Evolutionary conservation across 2,888 invertebrate genomes (phyloP), one percentile per base, ranked within the genome.

Genomic region (Idaea biselata): DNA sequence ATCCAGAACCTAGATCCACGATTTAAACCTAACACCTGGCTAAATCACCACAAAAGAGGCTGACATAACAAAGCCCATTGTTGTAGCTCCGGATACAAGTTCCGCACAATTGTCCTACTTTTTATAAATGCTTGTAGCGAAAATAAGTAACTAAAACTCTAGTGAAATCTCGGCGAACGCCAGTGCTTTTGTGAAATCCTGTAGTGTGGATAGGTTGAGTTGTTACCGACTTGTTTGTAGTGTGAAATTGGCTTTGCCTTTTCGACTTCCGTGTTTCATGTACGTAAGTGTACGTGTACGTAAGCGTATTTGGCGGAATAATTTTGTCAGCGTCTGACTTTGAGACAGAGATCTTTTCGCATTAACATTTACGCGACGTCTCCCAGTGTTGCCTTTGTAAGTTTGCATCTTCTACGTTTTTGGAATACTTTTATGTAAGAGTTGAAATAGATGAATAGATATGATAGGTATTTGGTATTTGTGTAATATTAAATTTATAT

Each of bases 11-110:
- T 11, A 44, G 44, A 44, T 44, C 11, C 44, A 6, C 55, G 16
- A 55, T 55, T 55, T 16, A 56, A 18, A 56, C 17, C 44, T 56
- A 18, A 60, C 69, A 69, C 68, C 71, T 70, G 71, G 64, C 58
- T 18, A 4, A 31, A 69, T 68, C 63, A 68, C 67, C 65, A 66
- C 65, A 71, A 66, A 68, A 66, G 64, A 61, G 58, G 56, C 60
- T 76, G 74, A 76, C 71, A 69, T 75, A 86, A 86, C 85, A 87
- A 86, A 81, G 70, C 62, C 70, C 61, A 84, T 84, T 83, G 82
- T 83, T 80, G 68, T 55, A 64, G 32, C 17, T 58, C 68, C 65
- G 61, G 71, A 68, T 60, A 66, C 64, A 70, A 60, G 63, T 61
- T 62, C 60, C 60, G 58, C 58, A 61, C 33, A 65, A 58, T 60